These are phyloP conservation scores for Ailuropoda melanoleuca DNA, from an alignment of 2,113 vertebrate species.

Conservation along the genomic window DNA sequence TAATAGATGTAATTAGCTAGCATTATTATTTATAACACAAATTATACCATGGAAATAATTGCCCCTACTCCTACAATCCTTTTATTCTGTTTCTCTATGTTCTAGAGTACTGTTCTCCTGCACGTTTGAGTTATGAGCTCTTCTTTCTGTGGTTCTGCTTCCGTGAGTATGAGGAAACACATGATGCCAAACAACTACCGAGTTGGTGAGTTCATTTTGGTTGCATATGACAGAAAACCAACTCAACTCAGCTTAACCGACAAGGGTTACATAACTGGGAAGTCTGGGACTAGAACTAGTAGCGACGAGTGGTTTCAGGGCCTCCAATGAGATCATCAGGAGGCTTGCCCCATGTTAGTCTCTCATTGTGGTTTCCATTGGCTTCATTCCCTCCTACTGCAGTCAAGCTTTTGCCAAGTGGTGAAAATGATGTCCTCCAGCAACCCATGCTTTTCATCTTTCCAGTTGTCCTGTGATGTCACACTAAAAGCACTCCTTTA, in stretches of 20 bases:
- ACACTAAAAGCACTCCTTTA: background rate
- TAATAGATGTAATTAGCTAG: background rate
- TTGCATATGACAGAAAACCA: background rate
- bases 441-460: background rate
- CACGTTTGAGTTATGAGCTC: background rate
- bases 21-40: background rate
- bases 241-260: background rate
- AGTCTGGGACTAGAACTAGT: background rate
- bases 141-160: background rate
- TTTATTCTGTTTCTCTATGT: background rate
- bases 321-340: background rate
- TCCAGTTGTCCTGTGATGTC: background rate
- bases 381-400: background rate
- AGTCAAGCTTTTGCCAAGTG: background rate
- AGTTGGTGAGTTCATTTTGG: background rate
- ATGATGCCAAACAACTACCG: background rate
- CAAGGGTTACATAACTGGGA: background rate
- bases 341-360: rapidly evolving
- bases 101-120: background rate
- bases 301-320: background rate
- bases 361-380: background rate
- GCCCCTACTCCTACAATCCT: background rate
- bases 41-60: background rate
- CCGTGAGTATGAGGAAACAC: background rate
- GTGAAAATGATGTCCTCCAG: background rate